Conservation (phyloP, 2,888 invertebrate genomes). For the Leucophora obtusa region DNA sequence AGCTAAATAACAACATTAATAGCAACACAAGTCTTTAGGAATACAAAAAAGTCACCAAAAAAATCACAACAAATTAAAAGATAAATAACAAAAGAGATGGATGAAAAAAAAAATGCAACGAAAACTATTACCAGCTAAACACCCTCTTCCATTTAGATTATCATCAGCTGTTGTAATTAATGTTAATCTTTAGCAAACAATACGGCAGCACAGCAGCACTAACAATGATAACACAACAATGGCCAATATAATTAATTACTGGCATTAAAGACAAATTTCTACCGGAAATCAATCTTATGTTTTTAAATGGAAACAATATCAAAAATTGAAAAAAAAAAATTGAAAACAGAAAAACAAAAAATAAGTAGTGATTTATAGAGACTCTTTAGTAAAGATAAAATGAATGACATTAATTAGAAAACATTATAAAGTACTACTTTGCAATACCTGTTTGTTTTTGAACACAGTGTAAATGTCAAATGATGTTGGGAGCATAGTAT, state of each 20-base stretch:
- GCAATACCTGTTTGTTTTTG: not conserved
- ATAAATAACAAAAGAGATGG: not conserved
- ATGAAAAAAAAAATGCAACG: not conserved
- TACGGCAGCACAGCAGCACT: constrained; percentile 3
- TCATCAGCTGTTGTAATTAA: constrained; percentile 57
- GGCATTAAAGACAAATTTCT: constrained; percentile 56
- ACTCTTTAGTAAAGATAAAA: too few species aligned
- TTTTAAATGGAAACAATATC: constrained; percentile 9
- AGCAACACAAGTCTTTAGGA: not conserved
- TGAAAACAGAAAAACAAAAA: not conserved
- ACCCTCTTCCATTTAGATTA: constrained; percentile 30
- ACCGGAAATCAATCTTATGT: constrained; percentile 53
- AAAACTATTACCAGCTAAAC: constrained; percentile 17
- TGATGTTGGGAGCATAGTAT: not conserved
- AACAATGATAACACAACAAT: not conserved
- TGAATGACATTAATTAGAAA: constrained; percentile 4
- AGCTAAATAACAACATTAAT: constrained; percentile 3
- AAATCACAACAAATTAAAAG: constrained; percentile 3
- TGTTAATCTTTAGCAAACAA: constrained; percentile 54
- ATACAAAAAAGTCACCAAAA: not conserved
- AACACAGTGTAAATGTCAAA: not conserved
- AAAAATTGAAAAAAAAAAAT: not conserved
- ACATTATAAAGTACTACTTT: constrained; percentile 1
- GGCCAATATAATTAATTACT: constrained; percentile 49
- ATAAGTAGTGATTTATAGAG: not conserved